Percentiles rank a stretch among this genome's conserved stretches.
These are phyloP conservation scores for Todiramphus saurophagus DNA, from an alignment of 2,113 vertebrate genomes.

Conservation along the genomic window DNA sequence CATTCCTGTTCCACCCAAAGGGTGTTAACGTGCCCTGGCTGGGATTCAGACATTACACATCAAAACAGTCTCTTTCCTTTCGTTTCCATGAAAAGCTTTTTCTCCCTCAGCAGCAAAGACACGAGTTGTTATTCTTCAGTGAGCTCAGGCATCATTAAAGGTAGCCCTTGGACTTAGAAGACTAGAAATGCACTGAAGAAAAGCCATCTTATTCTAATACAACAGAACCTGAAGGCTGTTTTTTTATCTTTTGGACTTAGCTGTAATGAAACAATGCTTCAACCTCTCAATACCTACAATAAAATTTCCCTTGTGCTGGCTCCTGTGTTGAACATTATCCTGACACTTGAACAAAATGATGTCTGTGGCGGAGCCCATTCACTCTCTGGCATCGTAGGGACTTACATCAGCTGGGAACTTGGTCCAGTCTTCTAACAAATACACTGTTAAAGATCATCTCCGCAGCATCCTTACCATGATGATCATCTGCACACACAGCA, in stretches of 20 bases:
- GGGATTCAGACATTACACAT: constrained; percentile 60
- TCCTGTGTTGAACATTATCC: background rate
- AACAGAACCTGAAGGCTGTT: background rate
- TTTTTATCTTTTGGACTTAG: background rate
- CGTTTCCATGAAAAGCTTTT: constrained; percentile 28
- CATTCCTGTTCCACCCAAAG: constrained; percentile 64
- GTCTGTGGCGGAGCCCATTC: background rate
- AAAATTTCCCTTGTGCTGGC: background rate
- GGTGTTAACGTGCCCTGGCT: constrained; percentile 56
- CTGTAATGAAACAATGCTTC: background rate
- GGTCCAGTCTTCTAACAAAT: background rate
- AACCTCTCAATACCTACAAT: background rate
- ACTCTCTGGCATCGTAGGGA: background rate
- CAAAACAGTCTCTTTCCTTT: constrained; percentile 48
- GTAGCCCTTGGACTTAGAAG: background rate
- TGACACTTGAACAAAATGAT: background rate
- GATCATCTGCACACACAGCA: background rate
- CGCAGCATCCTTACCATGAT: background rate
- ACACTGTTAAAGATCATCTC: background rate
- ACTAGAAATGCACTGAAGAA: background rate
- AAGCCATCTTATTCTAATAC: background rate
- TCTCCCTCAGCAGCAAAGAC: constrained; percentile 1
- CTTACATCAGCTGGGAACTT: background rate
- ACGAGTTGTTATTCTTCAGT: background rate
- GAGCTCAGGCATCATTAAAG: background rate